phyloP scores from a whole-genome alignment of 2,113 vertebrate species.

The Cyprichromis sp. region DNA sequence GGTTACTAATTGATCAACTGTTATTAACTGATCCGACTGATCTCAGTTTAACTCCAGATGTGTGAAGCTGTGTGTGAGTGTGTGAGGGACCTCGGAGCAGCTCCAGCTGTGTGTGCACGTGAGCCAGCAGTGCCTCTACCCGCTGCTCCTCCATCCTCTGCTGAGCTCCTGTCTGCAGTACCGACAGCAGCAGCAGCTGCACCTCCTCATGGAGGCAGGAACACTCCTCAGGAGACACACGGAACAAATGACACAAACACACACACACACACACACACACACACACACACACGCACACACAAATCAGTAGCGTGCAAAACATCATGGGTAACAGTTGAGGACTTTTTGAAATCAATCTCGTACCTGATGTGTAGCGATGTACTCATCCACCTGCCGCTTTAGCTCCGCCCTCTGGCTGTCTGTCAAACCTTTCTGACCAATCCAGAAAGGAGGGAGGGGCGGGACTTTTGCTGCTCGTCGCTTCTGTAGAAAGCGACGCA shows the following conservation, averaged over 20 bases:
- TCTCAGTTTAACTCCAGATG: neutral
- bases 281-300: neutral
- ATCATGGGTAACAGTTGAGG: neutral
- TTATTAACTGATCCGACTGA: neutral
- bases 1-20: neutral
- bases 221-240: conserved; percentile 9
- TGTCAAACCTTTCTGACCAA: conserved; percentile 72
- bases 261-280: neutral
- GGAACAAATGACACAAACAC: neutral
- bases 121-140: conserved; percentile 39
- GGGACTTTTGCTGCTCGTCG: conserved; percentile 44
- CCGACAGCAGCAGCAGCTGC: conserved; percentile 33
- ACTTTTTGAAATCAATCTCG: conserved; percentile 6
- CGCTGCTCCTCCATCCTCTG: conserved; percentile 28
- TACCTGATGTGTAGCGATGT: conserved; percentile 77
- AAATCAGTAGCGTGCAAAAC: neutral
- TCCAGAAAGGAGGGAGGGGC: conserved; percentile 63
- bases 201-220: conserved; percentile 41
- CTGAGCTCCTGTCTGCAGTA: conserved; percentile 1
- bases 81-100: conserved; percentile 31
- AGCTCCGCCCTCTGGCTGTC: conserved; percentile 77
- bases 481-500: conserved; percentile 76
- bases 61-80: neutral
- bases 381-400: conserved; percentile 79
- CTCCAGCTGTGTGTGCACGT: conserved; percentile 49